Conservation (phyloP, 2,797 vertebrate genomes). For the Microctenopoma steveboyesi region DNA sequence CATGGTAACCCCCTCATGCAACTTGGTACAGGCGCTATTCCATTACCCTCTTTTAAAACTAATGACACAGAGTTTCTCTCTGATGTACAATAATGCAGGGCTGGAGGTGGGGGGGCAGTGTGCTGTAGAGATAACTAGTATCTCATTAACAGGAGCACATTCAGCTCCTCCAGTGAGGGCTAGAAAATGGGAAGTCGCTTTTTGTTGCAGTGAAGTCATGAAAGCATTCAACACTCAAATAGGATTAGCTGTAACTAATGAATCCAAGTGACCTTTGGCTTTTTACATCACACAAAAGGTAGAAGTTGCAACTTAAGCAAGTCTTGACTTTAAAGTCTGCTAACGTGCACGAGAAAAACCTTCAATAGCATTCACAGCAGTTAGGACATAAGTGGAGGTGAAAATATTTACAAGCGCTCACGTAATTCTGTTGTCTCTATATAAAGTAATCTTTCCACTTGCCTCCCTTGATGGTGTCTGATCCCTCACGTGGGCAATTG, state of each 20-base stretch:
- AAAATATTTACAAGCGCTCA: slow-evolving; percentile 54
- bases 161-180: slow-evolving; percentile 44
- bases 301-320: slow-evolving; percentile 27
- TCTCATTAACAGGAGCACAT: slow-evolving; percentile 75
- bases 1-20: slow-evolving; percentile 71
- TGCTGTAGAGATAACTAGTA: slow-evolving; percentile 70
- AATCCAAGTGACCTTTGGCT: slow-evolving; percentile 58
- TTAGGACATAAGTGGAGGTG: slow-evolving; percentile 43
- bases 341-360: slow-evolving; percentile 20
- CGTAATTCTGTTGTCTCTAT: slow-evolving; percentile 62
- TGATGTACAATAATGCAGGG: slow-evolving; percentile 72
- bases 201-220: slow-evolving; percentile 50
- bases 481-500: slow-evolving; percentile 78
- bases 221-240: slow-evolving; percentile 48
- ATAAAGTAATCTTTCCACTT: slow-evolving; percentile 66
- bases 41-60: slow-evolving; percentile 73
- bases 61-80: slow-evolving; percentile 71
- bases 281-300: slow-evolving; percentile 32
- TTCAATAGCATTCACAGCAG: slow-evolving; percentile 31
- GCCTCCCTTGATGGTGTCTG: slow-evolving; percentile 65
- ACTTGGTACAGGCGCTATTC: slow-evolving; percentile 66
- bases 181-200: slow-evolving; percentile 40
- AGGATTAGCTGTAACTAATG: slow-evolving; percentile 52
- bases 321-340: slow-evolving; percentile 7
- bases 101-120: slow-evolving; percentile 64